Evolutionary conservation across 53 echinoderm and acorn worm genomes (phyloP).

Genomic region (Glandiceps talaboti): DNA sequence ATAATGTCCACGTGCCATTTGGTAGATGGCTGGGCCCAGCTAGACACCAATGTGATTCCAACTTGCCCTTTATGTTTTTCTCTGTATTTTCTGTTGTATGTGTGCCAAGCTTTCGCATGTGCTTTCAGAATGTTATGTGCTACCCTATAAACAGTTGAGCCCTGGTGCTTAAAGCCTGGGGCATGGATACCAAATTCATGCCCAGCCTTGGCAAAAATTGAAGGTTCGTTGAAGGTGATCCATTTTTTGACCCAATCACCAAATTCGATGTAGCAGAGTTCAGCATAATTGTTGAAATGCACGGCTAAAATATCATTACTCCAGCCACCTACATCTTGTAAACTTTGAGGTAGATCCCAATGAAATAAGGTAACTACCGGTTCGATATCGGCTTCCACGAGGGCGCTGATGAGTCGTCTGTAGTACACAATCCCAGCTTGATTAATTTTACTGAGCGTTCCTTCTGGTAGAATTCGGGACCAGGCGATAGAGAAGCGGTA

Average conservation of each 20-base stretch:
- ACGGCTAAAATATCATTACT: slow-evolving; percentile 43
- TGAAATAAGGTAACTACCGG: slow-evolving; percentile 89
- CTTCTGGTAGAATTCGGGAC: slow-evolving; percentile 77
- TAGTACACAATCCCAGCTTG: slow-evolving; percentile 71
- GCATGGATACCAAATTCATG: not conserved
- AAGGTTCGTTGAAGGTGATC: not conserved
- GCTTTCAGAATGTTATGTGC: not conserved
- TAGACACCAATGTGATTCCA: not conserved
- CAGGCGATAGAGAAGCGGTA: slow-evolving; percentile 94
- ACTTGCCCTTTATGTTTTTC: not conserved
- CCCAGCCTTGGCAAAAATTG: not conserved
- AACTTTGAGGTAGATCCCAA: slow-evolving; percentile 81
- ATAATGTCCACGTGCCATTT: not conserved
- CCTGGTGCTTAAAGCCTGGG: not conserved
- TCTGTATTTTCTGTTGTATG: not conserved
- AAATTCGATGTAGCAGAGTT: slow-evolving; percentile 53
- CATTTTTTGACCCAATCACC: slow-evolving; percentile 39
- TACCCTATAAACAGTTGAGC: not conserved
- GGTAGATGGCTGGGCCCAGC: not conserved
- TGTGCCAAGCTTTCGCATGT: not conserved
- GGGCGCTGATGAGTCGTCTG: slow-evolving; percentile 70
- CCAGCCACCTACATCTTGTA: slow-evolving; percentile 74
- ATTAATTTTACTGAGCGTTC: slow-evolving; percentile 38
- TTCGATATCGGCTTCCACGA: slow-evolving; percentile 45
- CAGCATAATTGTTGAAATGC: slow-evolving; percentile 71